Conservation (phyloP, 2,797 vertebrate species). For the Coregonus sp. region DNA sequence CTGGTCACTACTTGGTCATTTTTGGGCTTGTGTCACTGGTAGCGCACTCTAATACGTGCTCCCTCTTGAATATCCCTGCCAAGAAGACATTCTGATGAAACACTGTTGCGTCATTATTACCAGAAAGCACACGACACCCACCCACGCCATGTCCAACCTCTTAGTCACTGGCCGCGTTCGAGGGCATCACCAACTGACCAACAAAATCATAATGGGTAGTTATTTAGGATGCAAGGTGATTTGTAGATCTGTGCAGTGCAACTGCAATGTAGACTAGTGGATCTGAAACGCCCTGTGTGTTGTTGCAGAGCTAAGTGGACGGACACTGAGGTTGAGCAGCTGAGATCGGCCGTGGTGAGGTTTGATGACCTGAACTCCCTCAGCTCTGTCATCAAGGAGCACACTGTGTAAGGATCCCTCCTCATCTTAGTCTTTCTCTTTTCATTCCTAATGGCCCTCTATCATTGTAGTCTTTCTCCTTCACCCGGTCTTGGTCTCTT, state of each 20-base stretch:
- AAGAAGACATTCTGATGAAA: neutral
- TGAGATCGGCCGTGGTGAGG: slow-evolving; percentile 75
- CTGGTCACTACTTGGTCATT: neutral
- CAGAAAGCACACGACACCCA: too few species aligned
- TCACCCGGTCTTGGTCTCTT: neutral
- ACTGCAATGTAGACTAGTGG: neutral
- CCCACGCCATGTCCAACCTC: neutral
- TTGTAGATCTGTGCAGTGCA: neutral
- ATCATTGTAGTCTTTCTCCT: neutral
- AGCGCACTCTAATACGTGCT: neutral
- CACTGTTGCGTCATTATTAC: neutral
- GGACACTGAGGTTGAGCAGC: slow-evolving; percentile 78
- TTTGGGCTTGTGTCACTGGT: slow-evolving; percentile 18
- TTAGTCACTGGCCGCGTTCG: neutral
- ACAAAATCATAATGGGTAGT: neutral
- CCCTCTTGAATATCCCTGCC: neutral
- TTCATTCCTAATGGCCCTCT: neutral
- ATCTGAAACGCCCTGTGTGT: slow-evolving; percentile 8
- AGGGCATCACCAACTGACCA: neutral
- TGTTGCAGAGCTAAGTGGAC: slow-evolving; percentile 77
- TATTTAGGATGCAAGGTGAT: neutral
- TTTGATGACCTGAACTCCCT: slow-evolving; percentile 80
- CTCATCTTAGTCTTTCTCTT: slow-evolving; percentile 14
- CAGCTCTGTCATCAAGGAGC: slow-evolving; percentile 81
- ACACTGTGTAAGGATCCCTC: slow-evolving; percentile 74